Percentiles rank a stretch among this genome's conserved stretches.
phyloP scores from a whole-genome alignment of 2,113 vertebrate species.

The Elaphurus davidianus region DNA sequence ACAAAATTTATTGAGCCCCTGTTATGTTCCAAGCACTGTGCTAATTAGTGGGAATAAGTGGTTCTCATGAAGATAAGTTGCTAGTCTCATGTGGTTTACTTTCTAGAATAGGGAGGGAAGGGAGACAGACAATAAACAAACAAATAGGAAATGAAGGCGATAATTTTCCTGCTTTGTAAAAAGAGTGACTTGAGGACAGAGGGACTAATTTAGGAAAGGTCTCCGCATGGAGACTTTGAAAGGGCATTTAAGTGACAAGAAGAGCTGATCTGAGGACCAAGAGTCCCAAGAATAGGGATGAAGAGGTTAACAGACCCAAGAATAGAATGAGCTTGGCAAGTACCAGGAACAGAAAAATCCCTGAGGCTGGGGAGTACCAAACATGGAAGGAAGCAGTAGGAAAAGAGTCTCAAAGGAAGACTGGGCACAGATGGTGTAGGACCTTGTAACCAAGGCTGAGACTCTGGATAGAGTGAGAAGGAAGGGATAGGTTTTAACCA shows the following conservation, averaged over 20 bases:
- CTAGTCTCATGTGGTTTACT: not conserved
- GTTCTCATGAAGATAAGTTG: not conserved
- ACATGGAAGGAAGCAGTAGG: not conserved
- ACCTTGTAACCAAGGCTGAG: not conserved
- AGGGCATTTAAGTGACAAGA: not conserved
- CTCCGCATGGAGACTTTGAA: not conserved
- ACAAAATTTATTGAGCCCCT: not conserved
- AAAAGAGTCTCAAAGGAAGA: not conserved
- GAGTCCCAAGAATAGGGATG: not conserved
- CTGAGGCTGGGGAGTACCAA: not conserved
- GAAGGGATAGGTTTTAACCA: not conserved
- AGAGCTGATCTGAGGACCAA: not conserved
- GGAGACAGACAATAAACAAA: not conserved
- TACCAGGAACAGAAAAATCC: not conserved
- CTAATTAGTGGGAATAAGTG: not conserved
- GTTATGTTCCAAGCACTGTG: not conserved
- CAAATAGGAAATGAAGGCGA: not conserved
- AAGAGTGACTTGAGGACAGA: not conserved
- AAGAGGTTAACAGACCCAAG: not conserved
- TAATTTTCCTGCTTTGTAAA: not conserved
- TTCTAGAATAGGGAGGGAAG: not conserved
- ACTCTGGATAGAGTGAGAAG: not conserved
- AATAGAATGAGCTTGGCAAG: not conserved
- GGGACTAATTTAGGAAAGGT: not conserved
- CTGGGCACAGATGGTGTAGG: not conserved